Evolutionary conservation across 2,797 vertebrate genomes (phyloP).

Genomic region (Halcyon smyrnensis): DNA sequence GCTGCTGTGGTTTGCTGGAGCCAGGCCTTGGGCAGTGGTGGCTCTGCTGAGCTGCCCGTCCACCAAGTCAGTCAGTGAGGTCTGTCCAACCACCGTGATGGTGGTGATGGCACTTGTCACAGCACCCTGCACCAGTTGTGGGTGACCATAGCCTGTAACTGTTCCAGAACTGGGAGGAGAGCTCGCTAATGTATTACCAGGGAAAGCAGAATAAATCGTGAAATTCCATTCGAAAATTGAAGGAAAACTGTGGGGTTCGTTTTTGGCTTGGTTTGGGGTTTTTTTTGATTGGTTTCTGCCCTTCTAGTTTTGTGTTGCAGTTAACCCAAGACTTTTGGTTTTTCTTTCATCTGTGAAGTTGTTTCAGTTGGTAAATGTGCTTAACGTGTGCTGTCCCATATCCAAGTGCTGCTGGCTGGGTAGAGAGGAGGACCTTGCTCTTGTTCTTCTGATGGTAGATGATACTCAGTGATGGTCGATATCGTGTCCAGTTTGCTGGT

Average conservation of each 20-base stretch:
- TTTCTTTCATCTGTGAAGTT: not conserved
- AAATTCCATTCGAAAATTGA: not conserved
- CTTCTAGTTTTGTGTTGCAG: not conserved
- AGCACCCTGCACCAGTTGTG: rapidly evolving
- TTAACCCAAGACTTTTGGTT: not conserved
- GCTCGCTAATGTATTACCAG: not conserved
- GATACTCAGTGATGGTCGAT: not conserved
- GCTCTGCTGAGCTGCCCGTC: not conserved
- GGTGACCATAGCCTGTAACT: not conserved
- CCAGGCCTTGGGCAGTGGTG: not conserved
- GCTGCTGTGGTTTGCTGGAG: not conserved
- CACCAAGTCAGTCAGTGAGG: not conserved
- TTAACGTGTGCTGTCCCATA: not conserved
- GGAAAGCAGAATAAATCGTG: not conserved
- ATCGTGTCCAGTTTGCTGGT: not conserved
- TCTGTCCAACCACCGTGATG: not conserved
- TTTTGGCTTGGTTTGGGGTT: too few species aligned
- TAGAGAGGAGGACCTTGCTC: not conserved
- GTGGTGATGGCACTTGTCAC: not conserved
- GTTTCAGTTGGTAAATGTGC: not conserved
- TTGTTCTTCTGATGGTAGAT: not conserved
- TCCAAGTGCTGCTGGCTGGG: not conserved
- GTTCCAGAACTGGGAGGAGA: not conserved
- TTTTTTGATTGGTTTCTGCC: too few species aligned
- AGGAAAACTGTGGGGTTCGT: too few species aligned